Base-by-base conservation (phyloP, 2,797 vertebrate species). In the Chrysolophus pictus region DNA sequence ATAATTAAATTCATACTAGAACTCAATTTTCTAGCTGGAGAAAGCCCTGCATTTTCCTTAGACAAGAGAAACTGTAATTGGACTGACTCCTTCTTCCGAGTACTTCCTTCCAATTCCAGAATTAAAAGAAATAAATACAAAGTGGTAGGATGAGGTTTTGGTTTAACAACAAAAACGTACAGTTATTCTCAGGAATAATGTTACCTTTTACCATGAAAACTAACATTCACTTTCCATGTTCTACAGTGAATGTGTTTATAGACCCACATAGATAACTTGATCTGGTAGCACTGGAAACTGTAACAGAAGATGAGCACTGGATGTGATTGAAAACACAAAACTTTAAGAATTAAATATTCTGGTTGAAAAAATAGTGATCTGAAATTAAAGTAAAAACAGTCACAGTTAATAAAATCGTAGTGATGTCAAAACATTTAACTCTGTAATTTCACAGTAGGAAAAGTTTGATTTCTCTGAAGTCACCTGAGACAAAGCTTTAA, bases 1-100 rank as follows among this genome's bases (percentile, higher is more conserved):
- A 76, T 85, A 86, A 91, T 89, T 88, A 94, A 83, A 84, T 92
- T 92, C 76, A 63, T 51, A 70, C 65, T 49, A 69, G 74, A 84
- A 37, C 56, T 84, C 70, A 62, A 6, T 89, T 80, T 87, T 76
- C 85, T 63, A 55, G 21, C 35, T 74, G 35, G 74, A 78, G 39
- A 82, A 74, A 88, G 28, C 31, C 71, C 59, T 56, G 19, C 37
- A 35, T 87, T 93, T 92, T 84, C 70, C 53, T 77, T 39, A 83
- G 51, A 70, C 41, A 65, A 72, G 33, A 77, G 28, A 76, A 92
- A 63, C 8, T 1, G 0, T 73, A 84, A 70, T 24, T 78, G 80
- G 33, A 23, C 59, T 88, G 51, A 19, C 46, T 84, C 53, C 37
- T 81, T 91, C 46, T 88, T 74, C 42, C 42, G 51, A 22, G 49